Evolutionary conservation across 2,113 vertebrate genomes (phyloP).

Genomic region (Otus sunia): DNA sequence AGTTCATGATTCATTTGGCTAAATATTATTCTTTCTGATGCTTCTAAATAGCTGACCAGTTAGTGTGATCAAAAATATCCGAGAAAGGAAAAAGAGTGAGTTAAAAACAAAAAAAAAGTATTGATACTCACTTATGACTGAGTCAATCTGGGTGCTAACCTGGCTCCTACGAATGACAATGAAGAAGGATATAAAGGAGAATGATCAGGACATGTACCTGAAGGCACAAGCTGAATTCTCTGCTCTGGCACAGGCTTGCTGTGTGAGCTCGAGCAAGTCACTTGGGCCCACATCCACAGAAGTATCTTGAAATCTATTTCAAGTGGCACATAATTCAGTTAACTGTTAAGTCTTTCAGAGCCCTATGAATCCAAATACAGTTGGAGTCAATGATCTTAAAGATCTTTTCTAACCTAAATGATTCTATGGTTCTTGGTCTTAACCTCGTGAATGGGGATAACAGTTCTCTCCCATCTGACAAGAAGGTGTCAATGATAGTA

Average conservation of each 20-base stretch:
- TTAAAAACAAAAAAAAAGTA: neutral
- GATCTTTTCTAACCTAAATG: neutral
- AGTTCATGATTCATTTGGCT: neutral
- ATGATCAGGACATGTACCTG: neutral
- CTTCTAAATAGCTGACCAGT: neutral
- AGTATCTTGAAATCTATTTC: neutral
- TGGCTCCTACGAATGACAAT: neutral
- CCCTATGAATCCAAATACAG: neutral
- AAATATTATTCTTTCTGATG: slow-evolving; percentile 14
- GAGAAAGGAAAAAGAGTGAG: neutral
- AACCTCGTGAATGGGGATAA: neutral
- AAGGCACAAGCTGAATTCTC: neutral
- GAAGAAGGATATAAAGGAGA: neutral
- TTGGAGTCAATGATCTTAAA: neutral
- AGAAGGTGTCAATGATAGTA: neutral
- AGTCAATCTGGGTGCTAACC: neutral
- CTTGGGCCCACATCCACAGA: neutral
- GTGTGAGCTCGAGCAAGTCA: neutral
- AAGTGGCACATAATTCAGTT: neutral
- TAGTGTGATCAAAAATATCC: slow-evolving; percentile 38
- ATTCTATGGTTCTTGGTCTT: neutral
- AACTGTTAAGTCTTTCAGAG: neutral
- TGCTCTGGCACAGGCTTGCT: neutral
- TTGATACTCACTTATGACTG: neutral
- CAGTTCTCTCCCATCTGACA: neutral